Conservation (phyloP, 2,113 vertebrate genomes). For the Lophotis ruficrista region DNA sequence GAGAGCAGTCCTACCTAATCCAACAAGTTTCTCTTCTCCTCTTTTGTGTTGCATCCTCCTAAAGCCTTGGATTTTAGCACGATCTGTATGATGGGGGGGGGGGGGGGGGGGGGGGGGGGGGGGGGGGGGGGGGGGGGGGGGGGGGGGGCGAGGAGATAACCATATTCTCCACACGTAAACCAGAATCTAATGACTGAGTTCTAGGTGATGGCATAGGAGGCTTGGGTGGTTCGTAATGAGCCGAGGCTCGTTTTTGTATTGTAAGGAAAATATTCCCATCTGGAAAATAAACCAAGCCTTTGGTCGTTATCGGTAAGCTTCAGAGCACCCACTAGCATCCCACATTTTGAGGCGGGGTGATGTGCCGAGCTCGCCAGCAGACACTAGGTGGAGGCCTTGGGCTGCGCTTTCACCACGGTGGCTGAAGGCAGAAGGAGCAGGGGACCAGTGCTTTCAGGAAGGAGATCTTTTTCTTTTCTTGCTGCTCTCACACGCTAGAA, state of each 20-base stretch:
- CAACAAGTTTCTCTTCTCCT: constrained; percentile 22
- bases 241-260: not conserved
- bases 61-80: not conserved
- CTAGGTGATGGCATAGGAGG: not conserved
- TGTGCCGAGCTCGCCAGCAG: not conserved
- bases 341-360: not conserved
- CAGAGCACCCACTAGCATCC: not conserved
- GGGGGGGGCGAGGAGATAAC: too few relatives aligned
- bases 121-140: too few relatives aligned
- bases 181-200: not conserved
- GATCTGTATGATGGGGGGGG: not conserved
- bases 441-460: not conserved
- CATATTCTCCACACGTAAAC: not conserved
- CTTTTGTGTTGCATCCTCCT: constrained; percentile 11
- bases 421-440: not conserved
- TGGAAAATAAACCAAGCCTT: not conserved
- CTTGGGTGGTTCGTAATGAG: not conserved
- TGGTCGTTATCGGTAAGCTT: not conserved
- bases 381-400: constrained; percentile 74
- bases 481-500: not conserved
- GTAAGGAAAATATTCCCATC: not conserved
- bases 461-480: not conserved
- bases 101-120: too few relatives aligned
- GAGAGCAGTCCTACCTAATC: constrained; percentile 11
- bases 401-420: constrained; percentile 22